Base-by-base conservation (phyloP, 2,888 invertebrate species). In the Willowsia nigromaculata region DNA sequence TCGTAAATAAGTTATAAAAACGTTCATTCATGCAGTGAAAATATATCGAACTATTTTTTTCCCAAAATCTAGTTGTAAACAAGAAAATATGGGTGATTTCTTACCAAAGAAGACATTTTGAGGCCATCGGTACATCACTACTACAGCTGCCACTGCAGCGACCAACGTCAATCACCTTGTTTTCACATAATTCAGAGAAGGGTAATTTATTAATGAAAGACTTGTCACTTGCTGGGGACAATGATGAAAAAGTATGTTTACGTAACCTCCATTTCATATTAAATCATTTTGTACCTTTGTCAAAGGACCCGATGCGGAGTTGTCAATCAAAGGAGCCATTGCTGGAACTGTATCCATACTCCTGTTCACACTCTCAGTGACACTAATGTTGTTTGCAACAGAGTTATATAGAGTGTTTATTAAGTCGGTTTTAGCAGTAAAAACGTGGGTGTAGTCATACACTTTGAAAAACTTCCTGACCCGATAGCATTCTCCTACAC, bases 121-220 rank as follows among this genome's bases (percentile, higher is more conserved):
- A 92, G 82, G 92, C 88, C 78, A 90, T 87, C 37, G 92, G 90
- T 33, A 87, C 84, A 56, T 85, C 93, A n/a, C 15, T 93, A 93
- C n/a, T n/a, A 92, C 94, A 94, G 43, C 93, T 93, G 27, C 94
- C 94, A 74, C 94, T 93, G 88, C 94, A 94, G 89, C 94, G 93
- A 7, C 94, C 94, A 56, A 94, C 94, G 92, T 94, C 94, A 91
- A 94, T 94, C 92, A 94, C 93, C 94, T 94, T 85, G 50, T 87
- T 80, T 71, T 30, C 50, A 86, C 11, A 68, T 65, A 78, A 27
- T 74, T 53, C 71, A 84, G 18, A 84, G 18, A 83, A 68, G 27
- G 0, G 25, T 74, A 47, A 30, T 30, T n/a, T 82, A 47, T 65
- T 83, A 65, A 68, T 30, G 59, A 33, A 22, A 33, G n/a, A 13